Conservation (phyloP, 2,113 vertebrate genomes). For the Felis catus region F.catus_Fca126_mat1.0 CM031417.1:41715501-41716000, state of each 20-base stretch:
- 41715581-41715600: neutral
- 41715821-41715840: neutral
- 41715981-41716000: neutral
- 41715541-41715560: neutral
- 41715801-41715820: neutral
- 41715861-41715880: neutral
- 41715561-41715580: neutral
- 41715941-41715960: neutral
- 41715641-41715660: neutral
- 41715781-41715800: neutral
- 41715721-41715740: constrained; percentile 24
- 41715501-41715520: neutral
- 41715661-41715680: neutral
- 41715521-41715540: neutral
- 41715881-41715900: neutral
- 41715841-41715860: neutral
- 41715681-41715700: neutral
- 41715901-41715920: neutral
- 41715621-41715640: neutral
- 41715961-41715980: neutral
- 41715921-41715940: neutral
- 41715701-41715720: neutral
- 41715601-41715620: neutral
- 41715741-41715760: neutral
- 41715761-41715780: neutral